Conservation (phyloP, 2,113 vertebrate genomes). For the Struthio camelus region DNA sequence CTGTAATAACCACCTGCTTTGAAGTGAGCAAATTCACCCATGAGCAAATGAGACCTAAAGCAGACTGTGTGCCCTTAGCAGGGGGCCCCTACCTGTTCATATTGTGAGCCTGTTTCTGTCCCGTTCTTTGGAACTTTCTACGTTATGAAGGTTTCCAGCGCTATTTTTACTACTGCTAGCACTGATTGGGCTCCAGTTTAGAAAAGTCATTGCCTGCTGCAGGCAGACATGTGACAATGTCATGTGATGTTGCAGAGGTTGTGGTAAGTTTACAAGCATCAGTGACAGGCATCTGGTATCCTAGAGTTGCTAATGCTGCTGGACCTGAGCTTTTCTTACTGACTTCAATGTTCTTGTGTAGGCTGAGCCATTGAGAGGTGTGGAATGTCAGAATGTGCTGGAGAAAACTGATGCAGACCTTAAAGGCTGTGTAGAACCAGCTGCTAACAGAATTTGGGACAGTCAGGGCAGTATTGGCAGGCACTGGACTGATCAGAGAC, state of each 20-base stretch:
- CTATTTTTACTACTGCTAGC: fast-evolving
- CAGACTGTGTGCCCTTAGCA: neutral
- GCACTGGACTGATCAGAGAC: neutral
- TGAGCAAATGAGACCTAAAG: neutral
- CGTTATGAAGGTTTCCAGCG: neutral
- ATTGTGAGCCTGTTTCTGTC: neutral
- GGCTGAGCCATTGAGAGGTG: neutral
- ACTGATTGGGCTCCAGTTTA: neutral
- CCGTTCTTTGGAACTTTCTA: neutral
- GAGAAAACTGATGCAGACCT: neutral
- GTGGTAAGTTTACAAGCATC: neutral
- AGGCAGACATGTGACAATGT: neutral
- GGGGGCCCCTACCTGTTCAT: neutral
- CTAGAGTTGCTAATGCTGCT: neutral
- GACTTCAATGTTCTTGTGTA: neutral
- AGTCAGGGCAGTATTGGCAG: neutral
- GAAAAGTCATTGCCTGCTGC: neutral
- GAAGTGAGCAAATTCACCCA: neutral
- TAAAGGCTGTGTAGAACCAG: neutral
- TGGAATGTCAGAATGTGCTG: neutral
- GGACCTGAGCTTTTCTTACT: neutral
- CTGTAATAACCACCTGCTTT: neutral
- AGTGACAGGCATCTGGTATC: neutral
- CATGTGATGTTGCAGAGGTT: neutral
- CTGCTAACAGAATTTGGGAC: neutral